Percentiles rank a stretch among this genome's conserved stretches.
Conservation (phyloP, 2,797 vertebrate genomes). For the Chlorospingus semifuscus region DNA sequence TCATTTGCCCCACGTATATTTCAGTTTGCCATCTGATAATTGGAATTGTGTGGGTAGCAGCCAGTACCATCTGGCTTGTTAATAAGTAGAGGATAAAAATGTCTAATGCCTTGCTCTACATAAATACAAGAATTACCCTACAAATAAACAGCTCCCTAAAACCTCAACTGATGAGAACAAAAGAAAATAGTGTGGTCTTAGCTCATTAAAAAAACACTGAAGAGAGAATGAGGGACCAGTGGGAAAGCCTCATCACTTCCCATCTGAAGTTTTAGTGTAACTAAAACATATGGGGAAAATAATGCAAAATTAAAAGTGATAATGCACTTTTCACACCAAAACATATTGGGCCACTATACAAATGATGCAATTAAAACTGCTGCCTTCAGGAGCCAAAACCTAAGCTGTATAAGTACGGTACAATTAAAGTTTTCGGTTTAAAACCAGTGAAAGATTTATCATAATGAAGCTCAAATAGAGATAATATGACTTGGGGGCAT, state of each 20-base stretch:
- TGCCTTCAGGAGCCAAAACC: slow-evolving; percentile 54
- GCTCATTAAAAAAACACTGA: slow-evolving; percentile 43
- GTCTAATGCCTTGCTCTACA: slow-evolving; percentile 70
- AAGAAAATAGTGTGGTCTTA: slow-evolving; percentile 45
- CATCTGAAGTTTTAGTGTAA: slow-evolving; percentile 58
- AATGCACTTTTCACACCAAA: slow-evolving; percentile 67
- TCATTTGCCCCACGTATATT: slow-evolving; percentile 68
- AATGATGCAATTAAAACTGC: slow-evolving; percentile 69
- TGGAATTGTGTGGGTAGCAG: slow-evolving; percentile 69
- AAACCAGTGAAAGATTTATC: slow-evolving; percentile 54
- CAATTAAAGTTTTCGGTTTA: slow-evolving; percentile 66
- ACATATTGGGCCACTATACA: slow-evolving; percentile 61
- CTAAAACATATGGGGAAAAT: slow-evolving; percentile 65
- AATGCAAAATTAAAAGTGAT: slow-evolving; percentile 60
- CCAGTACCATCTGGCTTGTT: slow-evolving; percentile 70
- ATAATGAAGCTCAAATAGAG: slow-evolving; percentile 57
- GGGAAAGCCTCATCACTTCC: slow-evolving; percentile 22
- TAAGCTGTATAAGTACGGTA: slow-evolving; percentile 39
- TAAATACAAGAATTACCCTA: slow-evolving; percentile 67
- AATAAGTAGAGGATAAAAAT: slow-evolving; percentile 71
- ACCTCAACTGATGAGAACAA: slow-evolving; percentile 50
- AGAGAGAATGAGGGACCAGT: slow-evolving; percentile 4
- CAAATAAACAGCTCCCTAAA: slow-evolving; percentile 67
- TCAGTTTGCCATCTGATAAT: slow-evolving; percentile 71
- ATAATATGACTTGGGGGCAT: slow-evolving; percentile 65